A percentile compares a stretch with the other conserved stretches of the same genome.
Conservation (phyloP, 2,888 invertebrate species). For the Capitulum mitella region DNA sequence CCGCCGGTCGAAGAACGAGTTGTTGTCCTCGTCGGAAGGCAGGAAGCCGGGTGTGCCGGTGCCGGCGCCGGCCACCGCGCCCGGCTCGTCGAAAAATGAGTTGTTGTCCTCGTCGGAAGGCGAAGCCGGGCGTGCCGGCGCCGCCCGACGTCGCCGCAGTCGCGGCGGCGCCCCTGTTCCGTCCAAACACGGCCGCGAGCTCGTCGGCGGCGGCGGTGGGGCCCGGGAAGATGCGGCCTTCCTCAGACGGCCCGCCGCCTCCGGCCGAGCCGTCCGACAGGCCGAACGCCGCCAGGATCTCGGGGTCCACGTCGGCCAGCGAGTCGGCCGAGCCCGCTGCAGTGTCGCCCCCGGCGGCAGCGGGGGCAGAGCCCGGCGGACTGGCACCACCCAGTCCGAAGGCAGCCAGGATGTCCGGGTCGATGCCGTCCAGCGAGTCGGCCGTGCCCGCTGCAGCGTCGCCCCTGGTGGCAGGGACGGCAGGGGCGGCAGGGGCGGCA, state of each 20-base stretch:
- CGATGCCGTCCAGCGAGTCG: not conserved
- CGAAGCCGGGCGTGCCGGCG: not conserved
- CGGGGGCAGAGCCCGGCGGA: not conserved
- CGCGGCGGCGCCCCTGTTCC: not conserved
- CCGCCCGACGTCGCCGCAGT: not conserved
- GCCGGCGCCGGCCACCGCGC: not conserved
- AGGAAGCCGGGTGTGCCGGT: not conserved
- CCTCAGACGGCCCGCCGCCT: too few relatives aligned
- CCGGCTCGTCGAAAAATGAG: not conserved
- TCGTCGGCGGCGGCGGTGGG: not conserved
- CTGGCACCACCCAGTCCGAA: not conserved
- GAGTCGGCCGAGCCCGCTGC: not conserved
- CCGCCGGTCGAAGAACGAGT: not conserved
- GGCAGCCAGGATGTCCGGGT: not conserved
- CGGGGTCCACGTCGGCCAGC: not conserved
- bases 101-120: not conserved
- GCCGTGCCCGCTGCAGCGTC: not conserved
- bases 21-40: not conserved
- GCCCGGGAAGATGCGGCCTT: too few relatives aligned
- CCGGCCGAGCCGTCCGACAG: not conserved
- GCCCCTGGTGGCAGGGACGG: not conserved
- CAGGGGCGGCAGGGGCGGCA: too few relatives aligned
- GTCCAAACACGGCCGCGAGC: not conserved
- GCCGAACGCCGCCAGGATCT: not conserved
- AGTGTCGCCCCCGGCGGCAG: not conserved